phyloP scores from a whole-genome alignment of 2,113 vertebrate species.

The Galemys pyrenaicus region DNA sequence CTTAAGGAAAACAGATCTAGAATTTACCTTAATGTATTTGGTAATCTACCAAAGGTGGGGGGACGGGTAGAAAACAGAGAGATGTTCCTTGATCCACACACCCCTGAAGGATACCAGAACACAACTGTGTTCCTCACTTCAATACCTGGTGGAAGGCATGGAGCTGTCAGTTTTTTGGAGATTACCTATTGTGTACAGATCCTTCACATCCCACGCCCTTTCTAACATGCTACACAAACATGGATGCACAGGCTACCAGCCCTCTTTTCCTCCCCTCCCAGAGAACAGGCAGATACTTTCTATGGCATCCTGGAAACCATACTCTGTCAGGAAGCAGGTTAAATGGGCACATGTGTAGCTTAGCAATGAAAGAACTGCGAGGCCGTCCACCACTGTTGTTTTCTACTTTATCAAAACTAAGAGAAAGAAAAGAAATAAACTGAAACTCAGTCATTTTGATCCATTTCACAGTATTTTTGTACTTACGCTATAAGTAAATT shows the following conservation, averaged over 20 bases:
- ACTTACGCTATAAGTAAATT: not conserved
- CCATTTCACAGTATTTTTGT: constrained; percentile 8
- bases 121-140: too few relatives aligned
- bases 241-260: not conserved
- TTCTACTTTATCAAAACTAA: constrained; percentile 13
- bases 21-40: not conserved
- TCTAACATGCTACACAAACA: not conserved
- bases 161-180: not conserved
- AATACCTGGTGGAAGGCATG: rapidly evolving
- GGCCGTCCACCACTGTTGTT: not conserved
- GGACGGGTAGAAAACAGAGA: not conserved
- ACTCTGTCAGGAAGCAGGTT: not conserved
- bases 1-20: not conserved
- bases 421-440: not conserved
- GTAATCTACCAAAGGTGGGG: not conserved
- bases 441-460: not conserved
- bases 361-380: not conserved
- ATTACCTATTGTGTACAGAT: not conserved
- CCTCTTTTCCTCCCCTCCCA: not conserved
- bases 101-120: not conserved
- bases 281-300: not conserved
- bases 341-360: not conserved
- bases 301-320: not conserved
- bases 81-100: not conserved
- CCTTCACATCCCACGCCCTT: not conserved